Evolutionary conservation across 2,888 invertebrate species (phyloP).

Genomic region (Quadroppia sp.): DNA sequence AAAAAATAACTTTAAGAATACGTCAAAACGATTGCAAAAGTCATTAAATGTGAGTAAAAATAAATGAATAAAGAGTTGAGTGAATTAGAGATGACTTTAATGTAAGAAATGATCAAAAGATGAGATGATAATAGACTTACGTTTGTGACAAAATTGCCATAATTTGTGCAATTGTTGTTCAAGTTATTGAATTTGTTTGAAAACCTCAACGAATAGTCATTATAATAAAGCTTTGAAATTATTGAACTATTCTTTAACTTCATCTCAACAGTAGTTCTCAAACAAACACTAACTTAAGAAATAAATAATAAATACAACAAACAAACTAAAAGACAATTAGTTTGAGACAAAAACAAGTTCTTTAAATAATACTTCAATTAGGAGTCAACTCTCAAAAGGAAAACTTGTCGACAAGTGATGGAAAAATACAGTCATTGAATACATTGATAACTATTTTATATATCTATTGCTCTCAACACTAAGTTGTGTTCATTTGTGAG

Average conservation of each 20-base stretch:
- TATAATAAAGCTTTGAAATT: conserved; percentile 5
- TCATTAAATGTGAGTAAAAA: no score
- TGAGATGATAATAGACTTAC: neutral
- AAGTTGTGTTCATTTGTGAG: no score
- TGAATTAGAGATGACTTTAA: neutral
- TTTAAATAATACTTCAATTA: neutral
- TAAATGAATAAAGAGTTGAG: no score
- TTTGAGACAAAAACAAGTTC: conserved; percentile 3
- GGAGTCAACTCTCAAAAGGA: neutral
- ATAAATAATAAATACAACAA: neutral
- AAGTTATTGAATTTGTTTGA: conserved; percentile 27
- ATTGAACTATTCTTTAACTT: conserved; percentile 26
- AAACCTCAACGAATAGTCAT: conserved; percentile 21
- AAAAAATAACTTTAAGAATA: neutral
- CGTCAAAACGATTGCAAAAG: conserved; percentile 19
- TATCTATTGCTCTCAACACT: no score
- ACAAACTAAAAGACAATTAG: neutral
- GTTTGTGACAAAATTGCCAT: neutral
- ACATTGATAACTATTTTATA: neutral
- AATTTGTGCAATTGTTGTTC: conserved; percentile 5
- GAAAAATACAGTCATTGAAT: neutral
- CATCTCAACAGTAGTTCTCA: neutral
- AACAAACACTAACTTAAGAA: neutral
- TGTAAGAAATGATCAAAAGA: neutral
- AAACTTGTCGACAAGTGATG: neutral